phyloP scores from a whole-genome alignment of 2,888 invertebrate genomes.

The Sesamia inferens region DNA sequence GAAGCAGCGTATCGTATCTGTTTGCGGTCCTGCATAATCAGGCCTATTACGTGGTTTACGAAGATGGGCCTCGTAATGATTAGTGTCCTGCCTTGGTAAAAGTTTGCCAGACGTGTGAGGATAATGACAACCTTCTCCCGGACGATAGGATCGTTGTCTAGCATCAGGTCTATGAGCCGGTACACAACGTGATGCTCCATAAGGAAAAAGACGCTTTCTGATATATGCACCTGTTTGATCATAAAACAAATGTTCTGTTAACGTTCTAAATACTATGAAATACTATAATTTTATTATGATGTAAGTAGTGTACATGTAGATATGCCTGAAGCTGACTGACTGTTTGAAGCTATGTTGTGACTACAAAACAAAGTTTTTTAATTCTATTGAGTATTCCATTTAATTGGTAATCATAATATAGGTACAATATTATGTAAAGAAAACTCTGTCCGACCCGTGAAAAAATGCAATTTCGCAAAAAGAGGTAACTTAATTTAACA shows the following conservation, averaged over 20 bases:
- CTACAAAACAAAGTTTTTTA: neutral
- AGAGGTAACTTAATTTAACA: too few species aligned
- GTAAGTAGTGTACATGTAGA: neutral
- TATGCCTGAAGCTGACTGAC: too few species aligned
- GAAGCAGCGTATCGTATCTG: slow-evolving; percentile 84
- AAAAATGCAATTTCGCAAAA: too few species aligned
- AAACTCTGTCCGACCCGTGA: too few species aligned
- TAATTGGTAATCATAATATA: neutral
- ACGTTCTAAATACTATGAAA: neutral
- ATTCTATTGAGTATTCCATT: neutral
- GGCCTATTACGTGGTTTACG: slow-evolving; percentile 76
- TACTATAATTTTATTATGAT: neutral
- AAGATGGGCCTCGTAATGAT: slow-evolving; percentile 76
- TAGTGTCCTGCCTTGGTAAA: slow-evolving; percentile 77
- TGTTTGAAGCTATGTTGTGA: too few species aligned
- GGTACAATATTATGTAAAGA: too few species aligned
- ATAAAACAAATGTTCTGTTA: slow-evolving; percentile 5
- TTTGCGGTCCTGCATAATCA: slow-evolving; percentile 79
- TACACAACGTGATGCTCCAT: slow-evolving; percentile 79
- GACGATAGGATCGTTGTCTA: slow-evolving; percentile 75
- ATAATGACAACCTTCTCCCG: slow-evolving; percentile 82
- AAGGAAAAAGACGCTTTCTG: slow-evolving; percentile 81
- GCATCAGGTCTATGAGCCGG: slow-evolving; percentile 81
- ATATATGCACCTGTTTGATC: slow-evolving; percentile 78
- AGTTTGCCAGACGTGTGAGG: slow-evolving; percentile 75